phyloP scores from a whole-genome alignment of 2,888 invertebrate species.

The Uropetala carovei region DNA sequence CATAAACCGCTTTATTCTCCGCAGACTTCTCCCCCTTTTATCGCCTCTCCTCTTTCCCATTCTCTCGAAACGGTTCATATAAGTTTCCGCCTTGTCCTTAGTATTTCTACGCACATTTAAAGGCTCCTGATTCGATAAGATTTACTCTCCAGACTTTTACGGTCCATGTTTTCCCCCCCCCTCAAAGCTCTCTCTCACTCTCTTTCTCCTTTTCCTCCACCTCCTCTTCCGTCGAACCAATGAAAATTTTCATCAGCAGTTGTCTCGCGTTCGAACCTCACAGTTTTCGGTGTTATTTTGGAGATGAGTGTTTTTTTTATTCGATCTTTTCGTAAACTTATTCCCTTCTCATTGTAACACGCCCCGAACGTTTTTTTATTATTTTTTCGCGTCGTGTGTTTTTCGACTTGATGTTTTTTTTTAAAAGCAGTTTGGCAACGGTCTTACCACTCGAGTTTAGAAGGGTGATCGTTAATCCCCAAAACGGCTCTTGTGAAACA shows the following conservation, averaged over 20 bases:
- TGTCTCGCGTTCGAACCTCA: background rate
- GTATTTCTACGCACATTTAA: slow-evolving; percentile 1
- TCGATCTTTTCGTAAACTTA: background rate
- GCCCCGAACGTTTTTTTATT: background rate
- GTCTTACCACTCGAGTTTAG: background rate
- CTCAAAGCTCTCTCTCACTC: background rate
- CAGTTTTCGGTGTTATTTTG: background rate
- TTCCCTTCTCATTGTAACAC: background rate
- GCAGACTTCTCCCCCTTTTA: background rate
- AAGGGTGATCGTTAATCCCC: slow-evolving; percentile 47
- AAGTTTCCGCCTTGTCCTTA: background rate
- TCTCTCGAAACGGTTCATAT: background rate
- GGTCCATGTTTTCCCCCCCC: background rate
- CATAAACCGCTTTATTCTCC: slow-evolving; percentile 57
- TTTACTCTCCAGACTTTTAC: slow-evolving; percentile 33
- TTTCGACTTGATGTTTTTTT: background rate
- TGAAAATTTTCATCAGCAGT: background rate
- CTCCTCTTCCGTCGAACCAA: background rate
- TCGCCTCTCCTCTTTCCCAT: background rate
- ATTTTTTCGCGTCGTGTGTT: background rate
- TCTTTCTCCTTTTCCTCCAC: background rate
- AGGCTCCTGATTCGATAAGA: slow-evolving; percentile 34
- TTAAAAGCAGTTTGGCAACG: background rate
- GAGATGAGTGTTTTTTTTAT: background rate
- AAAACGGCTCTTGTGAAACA: slow-evolving; percentile 55